These are phyloP conservation scores for Bradysia coprophila DNA, from an alignment of 1,140 invertebrate genomes.

Conservation along the genomic window DNA sequence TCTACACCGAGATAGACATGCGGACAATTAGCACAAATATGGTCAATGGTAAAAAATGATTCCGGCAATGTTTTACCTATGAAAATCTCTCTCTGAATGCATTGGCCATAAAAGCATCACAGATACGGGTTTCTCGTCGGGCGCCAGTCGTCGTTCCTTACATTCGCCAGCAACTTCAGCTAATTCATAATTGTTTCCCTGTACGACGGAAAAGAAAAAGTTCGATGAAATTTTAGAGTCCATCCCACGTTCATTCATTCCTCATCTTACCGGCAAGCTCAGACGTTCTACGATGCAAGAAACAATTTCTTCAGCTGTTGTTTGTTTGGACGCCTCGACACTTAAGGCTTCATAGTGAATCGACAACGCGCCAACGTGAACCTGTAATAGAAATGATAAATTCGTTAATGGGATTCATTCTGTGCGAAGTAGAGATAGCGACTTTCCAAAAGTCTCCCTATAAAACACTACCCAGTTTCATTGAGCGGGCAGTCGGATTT, in stretches of 20 bases:
- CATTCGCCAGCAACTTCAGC: conserved; percentile 83
- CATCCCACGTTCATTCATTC: too few relatives aligned
- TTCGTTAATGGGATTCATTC: too few relatives aligned
- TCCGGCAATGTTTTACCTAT: too few relatives aligned
- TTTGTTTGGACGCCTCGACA: conserved; percentile 83
- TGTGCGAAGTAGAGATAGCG: too few relatives aligned
- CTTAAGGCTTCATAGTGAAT: conserved; percentile 77
- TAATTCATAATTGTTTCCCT: conserved; percentile 57
- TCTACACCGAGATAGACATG: conserved; percentile 24
- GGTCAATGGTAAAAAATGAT: too few relatives aligned
- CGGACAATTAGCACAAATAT: too few relatives aligned
- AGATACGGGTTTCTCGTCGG: conserved; percentile 74
- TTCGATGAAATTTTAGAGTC: too few relatives aligned
- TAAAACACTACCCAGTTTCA: too few relatives aligned
- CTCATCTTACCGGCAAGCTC: conserved; percentile 13
- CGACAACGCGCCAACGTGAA: conserved; percentile 78
- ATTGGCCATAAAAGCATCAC: conserved; percentile 90
- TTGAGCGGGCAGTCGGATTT: too few relatives aligned
- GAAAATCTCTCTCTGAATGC: conserved; percentile 29
- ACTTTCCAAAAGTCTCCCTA: too few relatives aligned
- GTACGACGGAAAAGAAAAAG: conserved; percentile 16
- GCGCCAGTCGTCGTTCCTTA: conserved; percentile 75
- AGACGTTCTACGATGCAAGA: conserved; percentile 66
- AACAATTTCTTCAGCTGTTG: conserved; percentile 76
- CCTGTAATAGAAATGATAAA: conserved; percentile 29